Conservation (phyloP, 2,797 vertebrate species). For the Epinephelus awoara region DNA sequence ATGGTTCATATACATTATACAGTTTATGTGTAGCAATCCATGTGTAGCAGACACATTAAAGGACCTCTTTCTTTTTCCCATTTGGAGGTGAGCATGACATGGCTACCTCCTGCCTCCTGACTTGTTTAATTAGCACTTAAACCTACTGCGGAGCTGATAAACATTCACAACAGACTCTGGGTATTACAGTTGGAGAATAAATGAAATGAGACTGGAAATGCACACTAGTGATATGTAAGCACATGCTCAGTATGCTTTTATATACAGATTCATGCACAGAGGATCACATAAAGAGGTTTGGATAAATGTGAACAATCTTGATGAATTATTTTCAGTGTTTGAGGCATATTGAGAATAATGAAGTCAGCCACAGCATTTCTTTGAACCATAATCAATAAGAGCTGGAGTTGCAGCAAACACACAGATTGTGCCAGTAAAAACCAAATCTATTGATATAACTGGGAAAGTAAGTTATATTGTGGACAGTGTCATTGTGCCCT, state of each 20-base stretch:
- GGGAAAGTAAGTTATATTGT: not conserved
- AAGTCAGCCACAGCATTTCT: not conserved
- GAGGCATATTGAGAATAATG: not conserved
- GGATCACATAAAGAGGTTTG: not conserved
- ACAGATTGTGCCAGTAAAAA: not conserved
- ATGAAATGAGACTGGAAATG: slow-evolving; percentile 1
- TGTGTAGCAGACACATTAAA: not conserved
- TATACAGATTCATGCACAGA: not conserved
- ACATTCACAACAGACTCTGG: not conserved
- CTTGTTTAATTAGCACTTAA: slow-evolving; percentile 14
- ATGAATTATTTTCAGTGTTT: not conserved
- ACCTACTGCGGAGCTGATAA: not conserved
- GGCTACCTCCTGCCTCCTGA: slow-evolving; percentile 1
- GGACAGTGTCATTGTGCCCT: not conserved
- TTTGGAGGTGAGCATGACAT: not conserved
- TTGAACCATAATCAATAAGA: not conserved
- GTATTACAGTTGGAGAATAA: not conserved
- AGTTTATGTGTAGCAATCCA: not conserved
- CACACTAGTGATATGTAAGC: not conserved
- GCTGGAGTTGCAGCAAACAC: not conserved
- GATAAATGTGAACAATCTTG: not conserved
- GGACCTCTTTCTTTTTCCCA: not conserved
- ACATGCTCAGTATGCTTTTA: not conserved
- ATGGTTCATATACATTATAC: not conserved
- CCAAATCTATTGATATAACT: not conserved